These are phyloP conservation scores for human (Homo sapiens) DNA, from an alignment of 2,113 vertebrate species.

Conservation along the genomic window DNA sequence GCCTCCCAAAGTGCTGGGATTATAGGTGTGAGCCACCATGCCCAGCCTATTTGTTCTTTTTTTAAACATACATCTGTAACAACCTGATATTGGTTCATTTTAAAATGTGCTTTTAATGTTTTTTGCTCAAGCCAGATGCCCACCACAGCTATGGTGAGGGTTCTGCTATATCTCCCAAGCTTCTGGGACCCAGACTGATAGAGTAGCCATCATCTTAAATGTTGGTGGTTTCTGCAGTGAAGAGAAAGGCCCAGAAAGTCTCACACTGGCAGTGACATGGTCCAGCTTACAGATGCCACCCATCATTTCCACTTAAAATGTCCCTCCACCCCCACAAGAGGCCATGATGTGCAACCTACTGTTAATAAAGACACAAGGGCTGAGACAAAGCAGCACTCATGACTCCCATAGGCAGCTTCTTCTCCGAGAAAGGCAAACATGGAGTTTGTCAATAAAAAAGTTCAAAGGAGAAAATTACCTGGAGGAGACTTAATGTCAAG, in stretches of 20 bases:
- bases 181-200: neutral
- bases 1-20: no score
- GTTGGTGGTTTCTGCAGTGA: neutral
- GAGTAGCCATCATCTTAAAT: neutral
- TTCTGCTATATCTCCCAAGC: neutral
- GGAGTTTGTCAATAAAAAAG: neutral
- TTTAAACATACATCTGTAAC: no score
- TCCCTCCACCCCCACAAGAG: no score
- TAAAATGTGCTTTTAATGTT: neutral
- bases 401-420: neutral
- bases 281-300: neutral
- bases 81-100: neutral
- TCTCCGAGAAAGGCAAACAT: neutral
- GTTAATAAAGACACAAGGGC: neutral
- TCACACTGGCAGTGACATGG: neutral
- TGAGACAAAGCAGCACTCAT: no score
- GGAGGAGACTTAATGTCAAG: neutral
- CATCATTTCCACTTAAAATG: neutral
- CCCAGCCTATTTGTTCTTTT: no score
- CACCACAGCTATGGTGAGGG: neutral
- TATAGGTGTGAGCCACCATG: no score
- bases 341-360: neutral
- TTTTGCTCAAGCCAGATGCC: neutral
- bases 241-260: neutral
- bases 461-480: neutral